Conservation (phyloP, 2,888 invertebrate genomes). For the Melipona beecheii region DNA sequence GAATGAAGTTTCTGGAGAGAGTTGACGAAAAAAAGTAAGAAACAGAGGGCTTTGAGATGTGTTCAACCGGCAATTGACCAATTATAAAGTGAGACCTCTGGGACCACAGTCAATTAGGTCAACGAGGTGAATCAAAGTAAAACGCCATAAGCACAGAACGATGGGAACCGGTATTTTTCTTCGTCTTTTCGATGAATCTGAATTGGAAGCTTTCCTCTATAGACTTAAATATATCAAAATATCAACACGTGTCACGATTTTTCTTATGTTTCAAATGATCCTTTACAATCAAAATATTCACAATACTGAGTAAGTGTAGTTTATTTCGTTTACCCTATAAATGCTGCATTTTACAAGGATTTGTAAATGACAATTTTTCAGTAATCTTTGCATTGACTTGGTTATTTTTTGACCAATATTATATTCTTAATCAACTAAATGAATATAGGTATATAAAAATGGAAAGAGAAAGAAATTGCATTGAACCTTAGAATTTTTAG, state of each 20-base stretch:
- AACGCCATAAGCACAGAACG: background rate
- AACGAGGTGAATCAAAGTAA: background rate
- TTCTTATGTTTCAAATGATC: background rate
- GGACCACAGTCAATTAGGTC: background rate
- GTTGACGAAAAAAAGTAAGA: background rate
- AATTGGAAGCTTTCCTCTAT: background rate
- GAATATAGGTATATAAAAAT: background rate
- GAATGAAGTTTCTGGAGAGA: background rate
- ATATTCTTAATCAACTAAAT: background rate
- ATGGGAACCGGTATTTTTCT: background rate
- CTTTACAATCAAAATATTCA: background rate
- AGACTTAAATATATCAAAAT: background rate
- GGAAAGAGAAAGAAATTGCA: background rate
- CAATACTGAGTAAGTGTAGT: background rate
- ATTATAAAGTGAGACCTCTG: conserved; percentile 2
- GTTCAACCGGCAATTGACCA: background rate
- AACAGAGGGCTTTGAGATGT: background rate
- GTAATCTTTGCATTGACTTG: background rate
- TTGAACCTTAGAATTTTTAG: background rate
- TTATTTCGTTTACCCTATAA: background rate
- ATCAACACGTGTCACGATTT: too few relatives aligned
- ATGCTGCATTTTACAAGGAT: background rate
- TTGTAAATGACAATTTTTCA: background rate
- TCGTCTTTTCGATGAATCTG: background rate
- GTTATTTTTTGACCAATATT: background rate